Conservation (phyloP, 2,888 invertebrate genomes). For the Crocallis elinguaria region DNA sequence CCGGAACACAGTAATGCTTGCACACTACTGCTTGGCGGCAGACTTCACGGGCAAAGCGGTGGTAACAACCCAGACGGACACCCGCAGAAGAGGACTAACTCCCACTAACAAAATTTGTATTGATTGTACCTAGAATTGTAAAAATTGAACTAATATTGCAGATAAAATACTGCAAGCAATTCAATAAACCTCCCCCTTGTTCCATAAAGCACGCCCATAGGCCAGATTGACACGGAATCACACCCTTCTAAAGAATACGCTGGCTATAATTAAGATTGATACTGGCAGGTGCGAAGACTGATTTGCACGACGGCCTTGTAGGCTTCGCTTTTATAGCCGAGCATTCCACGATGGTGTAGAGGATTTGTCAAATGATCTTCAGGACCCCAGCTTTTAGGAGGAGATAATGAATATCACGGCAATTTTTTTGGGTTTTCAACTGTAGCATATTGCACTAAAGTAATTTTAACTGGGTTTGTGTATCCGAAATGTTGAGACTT, state of each 20-base stretch:
- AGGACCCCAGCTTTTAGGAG: background rate
- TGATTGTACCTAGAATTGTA: no score
- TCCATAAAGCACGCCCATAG: conserved; percentile 25
- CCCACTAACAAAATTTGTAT: no score
- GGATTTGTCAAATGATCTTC: conserved; percentile 14
- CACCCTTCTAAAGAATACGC: conserved; percentile 35
- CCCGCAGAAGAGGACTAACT: no score
- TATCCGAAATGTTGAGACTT: no score
- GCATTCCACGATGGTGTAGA: conserved; percentile 8
- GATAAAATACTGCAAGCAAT: conserved; percentile 16
- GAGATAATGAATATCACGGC: background rate
- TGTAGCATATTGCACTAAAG: no score
- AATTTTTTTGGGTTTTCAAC: no score
- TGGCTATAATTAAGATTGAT: conserved; percentile 55
- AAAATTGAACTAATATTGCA: conserved; percentile 7
- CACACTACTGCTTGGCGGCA: no score
- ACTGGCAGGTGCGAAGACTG: conserved; percentile 45
- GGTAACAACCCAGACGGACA: no score
- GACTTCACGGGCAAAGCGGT: no score
- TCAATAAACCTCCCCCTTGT: conserved; percentile 5
- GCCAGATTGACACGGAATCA: conserved; percentile 37
- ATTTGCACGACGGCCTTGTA: conserved; percentile 44
- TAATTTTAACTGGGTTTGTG: no score
- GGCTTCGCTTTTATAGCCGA: conserved; percentile 26
- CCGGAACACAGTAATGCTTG: no score